phyloP scores from a whole-genome alignment of 2,888 invertebrate genomes.

The Nomada fucata region DNA sequence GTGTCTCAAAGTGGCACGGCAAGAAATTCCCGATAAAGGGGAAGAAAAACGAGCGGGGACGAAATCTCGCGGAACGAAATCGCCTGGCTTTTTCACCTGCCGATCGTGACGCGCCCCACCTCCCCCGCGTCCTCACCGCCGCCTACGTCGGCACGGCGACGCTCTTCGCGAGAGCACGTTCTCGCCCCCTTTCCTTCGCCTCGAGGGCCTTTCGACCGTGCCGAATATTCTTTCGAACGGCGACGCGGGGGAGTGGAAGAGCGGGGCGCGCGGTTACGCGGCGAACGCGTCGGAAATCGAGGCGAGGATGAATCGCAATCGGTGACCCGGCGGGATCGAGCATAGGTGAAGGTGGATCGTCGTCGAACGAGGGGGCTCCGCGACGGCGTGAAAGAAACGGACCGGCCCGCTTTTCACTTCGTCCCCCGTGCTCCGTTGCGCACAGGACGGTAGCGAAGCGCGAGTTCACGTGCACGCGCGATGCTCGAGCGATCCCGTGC shows the following conservation, averaged over 20 bases:
- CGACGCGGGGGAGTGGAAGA: background rate
- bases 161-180: slow-evolving; percentile 48
- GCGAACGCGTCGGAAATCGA: background rate
- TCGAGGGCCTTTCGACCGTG: slow-evolving; percentile 11
- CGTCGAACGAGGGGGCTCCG: slow-evolving; percentile 66
- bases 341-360: slow-evolving; percentile 66
- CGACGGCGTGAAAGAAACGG: slow-evolving; percentile 78
- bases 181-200: slow-evolving; percentile 19
- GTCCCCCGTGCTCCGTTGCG: slow-evolving; percentile 39
- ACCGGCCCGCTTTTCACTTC: slow-evolving; percentile 31
- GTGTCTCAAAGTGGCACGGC: slow-evolving; percentile 57
- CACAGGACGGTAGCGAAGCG: slow-evolving; percentile 23
- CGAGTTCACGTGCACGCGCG: slow-evolving; percentile 1
- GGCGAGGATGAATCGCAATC: slow-evolving; percentile 7
- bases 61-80: slow-evolving; percentile 56
- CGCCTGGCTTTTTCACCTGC: slow-evolving; percentile 49
- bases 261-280: too few relatives aligned
- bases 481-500: slow-evolving; percentile 30
- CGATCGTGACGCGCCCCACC: slow-evolving; percentile 36
- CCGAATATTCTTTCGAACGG: slow-evolving; percentile 36
- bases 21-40: slow-evolving; percentile 51
- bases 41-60: slow-evolving; percentile 55
- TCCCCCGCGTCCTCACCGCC: background rate
- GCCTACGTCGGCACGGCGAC: background rate
- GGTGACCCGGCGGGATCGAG: slow-evolving; percentile 4